phyloP scores from a whole-genome alignment of 1,140 invertebrate species.

The Papilio helenus region DNA sequence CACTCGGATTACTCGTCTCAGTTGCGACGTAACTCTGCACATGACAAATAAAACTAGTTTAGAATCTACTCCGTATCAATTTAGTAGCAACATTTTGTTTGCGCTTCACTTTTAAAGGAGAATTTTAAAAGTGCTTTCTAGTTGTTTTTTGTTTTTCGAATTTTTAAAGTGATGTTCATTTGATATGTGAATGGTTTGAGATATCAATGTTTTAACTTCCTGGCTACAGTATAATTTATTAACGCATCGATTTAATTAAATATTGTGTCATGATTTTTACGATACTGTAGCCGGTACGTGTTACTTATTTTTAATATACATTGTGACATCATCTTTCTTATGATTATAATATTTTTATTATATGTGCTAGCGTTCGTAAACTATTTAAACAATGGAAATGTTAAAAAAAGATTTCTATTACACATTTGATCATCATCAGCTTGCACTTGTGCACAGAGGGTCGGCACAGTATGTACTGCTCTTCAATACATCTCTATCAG shows the following conservation, averaged over 20 bases:
- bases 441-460: too few relatives aligned
- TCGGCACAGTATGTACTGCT: too few relatives aligned
- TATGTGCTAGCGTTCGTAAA: too few relatives aligned
- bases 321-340: neutral
- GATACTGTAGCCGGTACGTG: neutral
- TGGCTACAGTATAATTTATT: neutral
- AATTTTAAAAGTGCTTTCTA: conserved; percentile 8
- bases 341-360: too few relatives aligned
- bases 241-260: neutral
- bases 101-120: conserved; percentile 14
- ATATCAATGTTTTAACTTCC: neutral
- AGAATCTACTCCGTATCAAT: conserved; percentile 38
- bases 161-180: neutral
- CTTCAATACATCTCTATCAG: too few relatives aligned
- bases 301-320: neutral
- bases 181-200: neutral
- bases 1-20: conserved; percentile 45
- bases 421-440: too few relatives aligned
- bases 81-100: conserved; percentile 37
- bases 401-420: too few relatives aligned
- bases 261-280: neutral
- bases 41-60: conserved; percentile 40
- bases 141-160: neutral
- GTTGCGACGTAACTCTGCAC: conserved; percentile 38
- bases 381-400: too few relatives aligned